Base-by-base conservation (phyloP, 2,797 vertebrate genomes). In the Alectoris magna region DNA sequence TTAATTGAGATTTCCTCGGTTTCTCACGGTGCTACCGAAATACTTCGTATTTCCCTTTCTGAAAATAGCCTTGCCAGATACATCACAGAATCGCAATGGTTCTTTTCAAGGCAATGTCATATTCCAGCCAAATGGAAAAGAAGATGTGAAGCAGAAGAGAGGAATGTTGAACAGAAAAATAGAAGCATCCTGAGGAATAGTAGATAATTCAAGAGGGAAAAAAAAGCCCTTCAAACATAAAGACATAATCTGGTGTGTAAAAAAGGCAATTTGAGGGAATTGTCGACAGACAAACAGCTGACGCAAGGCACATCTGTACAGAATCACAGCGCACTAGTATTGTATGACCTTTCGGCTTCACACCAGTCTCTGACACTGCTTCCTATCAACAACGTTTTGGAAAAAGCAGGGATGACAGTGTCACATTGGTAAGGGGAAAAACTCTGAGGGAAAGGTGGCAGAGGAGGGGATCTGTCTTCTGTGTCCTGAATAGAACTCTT, bases 261-360 rank as follows among this genome's bases (percentile, higher is more conserved):
- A 63, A 92, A 95, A 94, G 87, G 66, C 93, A 85, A 91, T 94
- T 92, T 79, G 85, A 84, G 87, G 87, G 69, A 78, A 94, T 88
- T 89, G 94, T 59, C 43, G 75, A 39, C 87, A 91, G 79, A 43
- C 82, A 87, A 91, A 87, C 89, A 91, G 68, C 76, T 51, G 73
- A 92, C 46, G 63, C 49, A 72, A 89, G 87, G 76, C 72, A 69
- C 55, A 81, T 66, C 87, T 87, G 76, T 70, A 91, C 41, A 59
- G 89, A 93, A 92, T 68, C 87, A 77, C 39, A 41, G 64, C 0
- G 2, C 2, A 0, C 16, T 26, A 14, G 72, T 73, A 85, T 81
- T 39, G 63, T 74, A 60, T 1, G 0, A 70, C 43, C 79, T 73
- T 92, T 92, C 55, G 81, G 76, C 51, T 67, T 90, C 80, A 24